phyloP scores from a whole-genome alignment of 2,797 vertebrate genomes.

The Myotis planiceps region DNA sequence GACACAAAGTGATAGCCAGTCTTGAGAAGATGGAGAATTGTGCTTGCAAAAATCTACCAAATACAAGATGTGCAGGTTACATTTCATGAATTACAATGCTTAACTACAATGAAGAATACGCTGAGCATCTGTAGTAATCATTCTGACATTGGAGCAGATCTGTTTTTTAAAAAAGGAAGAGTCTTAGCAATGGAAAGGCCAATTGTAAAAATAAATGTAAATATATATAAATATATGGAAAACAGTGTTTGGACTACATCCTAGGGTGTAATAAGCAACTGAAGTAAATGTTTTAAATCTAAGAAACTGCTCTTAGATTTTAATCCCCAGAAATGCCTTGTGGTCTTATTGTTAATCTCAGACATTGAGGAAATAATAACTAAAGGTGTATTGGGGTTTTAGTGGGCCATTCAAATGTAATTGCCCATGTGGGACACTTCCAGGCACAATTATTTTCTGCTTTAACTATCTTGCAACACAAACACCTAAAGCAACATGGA shows the following conservation, averaged over 20 bases:
- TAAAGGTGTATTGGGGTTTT: not conserved
- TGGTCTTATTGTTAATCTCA: slow-evolving; percentile 20
- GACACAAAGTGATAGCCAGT: not conserved
- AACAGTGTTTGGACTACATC: not conserved
- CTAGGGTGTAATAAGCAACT: not conserved
- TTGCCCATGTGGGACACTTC: not conserved
- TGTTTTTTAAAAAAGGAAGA: not conserved
- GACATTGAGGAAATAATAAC: not conserved
- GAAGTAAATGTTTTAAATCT: not conserved
- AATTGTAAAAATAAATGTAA: not conserved
- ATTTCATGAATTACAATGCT: not conserved
- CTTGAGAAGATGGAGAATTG: not conserved
- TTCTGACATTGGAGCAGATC: not conserved
- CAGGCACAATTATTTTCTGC: not conserved
- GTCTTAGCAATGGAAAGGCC: no score
- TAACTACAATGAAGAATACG: not conserved
- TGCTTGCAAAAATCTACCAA: not conserved
- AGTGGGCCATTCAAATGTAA: not conserved
- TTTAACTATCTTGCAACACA: not conserved
- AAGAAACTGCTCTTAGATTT: not conserved
- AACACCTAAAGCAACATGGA: not conserved
- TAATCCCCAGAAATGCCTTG: not conserved
- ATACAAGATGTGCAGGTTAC: not conserved
- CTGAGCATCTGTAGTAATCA: not conserved
- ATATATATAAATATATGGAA: not conserved